Evolutionary conservation across 2,113 vertebrate genomes (phyloP).

Genomic region (Tupaia tana): DNA sequence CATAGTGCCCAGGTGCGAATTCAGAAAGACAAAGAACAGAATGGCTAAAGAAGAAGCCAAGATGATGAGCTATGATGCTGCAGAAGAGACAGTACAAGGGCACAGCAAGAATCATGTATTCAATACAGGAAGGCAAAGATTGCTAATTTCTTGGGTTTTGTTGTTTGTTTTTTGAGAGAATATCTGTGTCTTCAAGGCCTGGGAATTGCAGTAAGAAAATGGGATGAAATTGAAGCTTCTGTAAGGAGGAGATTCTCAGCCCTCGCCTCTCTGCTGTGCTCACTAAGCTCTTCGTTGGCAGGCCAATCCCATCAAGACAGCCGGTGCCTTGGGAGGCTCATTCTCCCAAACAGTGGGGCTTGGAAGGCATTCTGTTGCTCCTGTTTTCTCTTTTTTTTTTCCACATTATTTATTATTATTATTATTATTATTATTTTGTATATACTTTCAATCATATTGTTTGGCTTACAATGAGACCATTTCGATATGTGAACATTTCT

Average conservation of each 20-base stretch:
- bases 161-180: background rate
- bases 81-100: background rate
- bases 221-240: background rate
- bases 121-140: background rate
- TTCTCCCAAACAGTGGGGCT: fast-evolving
- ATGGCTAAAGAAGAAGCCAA: background rate
- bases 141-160: background rate
- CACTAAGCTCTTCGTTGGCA: background rate
- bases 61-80: background rate
- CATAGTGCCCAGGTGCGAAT: background rate
- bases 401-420: too few relatives aligned
- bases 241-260: background rate
- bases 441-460: too few relatives aligned
- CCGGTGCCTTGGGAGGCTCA: fast-evolving
- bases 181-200: background rate
- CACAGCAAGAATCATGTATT: background rate
- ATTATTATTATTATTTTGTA: too few relatives aligned
- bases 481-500: too few relatives aligned
- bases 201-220: background rate
- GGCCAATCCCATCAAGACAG: background rate
- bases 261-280: background rate
- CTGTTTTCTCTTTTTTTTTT: too few relatives aligned
- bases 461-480: too few relatives aligned
- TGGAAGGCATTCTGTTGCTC: too few relatives aligned
- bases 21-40: background rate